phyloP scores from a whole-genome alignment of 2,888 invertebrate species.

The Charanyca ferruginea region DNA sequence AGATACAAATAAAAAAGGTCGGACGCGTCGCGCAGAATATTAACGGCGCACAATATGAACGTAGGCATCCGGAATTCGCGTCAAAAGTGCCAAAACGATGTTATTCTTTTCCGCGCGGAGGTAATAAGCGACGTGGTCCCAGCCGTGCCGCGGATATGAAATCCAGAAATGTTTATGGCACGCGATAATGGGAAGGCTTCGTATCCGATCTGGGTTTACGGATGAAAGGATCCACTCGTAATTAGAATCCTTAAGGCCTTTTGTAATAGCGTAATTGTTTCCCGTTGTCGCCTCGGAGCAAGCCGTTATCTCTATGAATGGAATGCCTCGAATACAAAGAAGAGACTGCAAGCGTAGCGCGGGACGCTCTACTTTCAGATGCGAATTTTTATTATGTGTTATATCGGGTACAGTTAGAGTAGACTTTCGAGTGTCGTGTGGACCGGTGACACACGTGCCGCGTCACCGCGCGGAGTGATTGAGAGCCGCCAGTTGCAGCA shows the following conservation, averaged over 20 bases:
- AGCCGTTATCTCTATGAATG: slow-evolving; percentile 85
- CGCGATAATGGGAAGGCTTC: slow-evolving; percentile 85
- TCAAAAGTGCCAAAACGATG: slow-evolving; percentile 90
- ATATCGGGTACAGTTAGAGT: slow-evolving; percentile 72
- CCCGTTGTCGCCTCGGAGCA: slow-evolving; percentile 84
- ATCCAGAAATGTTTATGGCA: slow-evolving; percentile 89
- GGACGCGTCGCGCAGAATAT: slow-evolving; percentile 89
- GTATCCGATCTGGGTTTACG: slow-evolving; percentile 86
- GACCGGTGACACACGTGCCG: slow-evolving; percentile 67
- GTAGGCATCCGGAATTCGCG: slow-evolving; percentile 89
- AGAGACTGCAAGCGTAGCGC: slow-evolving; percentile 76
- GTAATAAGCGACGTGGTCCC: slow-evolving; percentile 87
- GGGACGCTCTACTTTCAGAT: slow-evolving; percentile 71
- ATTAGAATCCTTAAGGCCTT: slow-evolving; percentile 88
- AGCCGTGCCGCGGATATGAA: slow-evolving; percentile 89
- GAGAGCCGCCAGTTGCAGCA: slow-evolving; percentile 83
- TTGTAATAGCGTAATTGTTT: slow-evolving; percentile 87
- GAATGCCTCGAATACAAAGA: slow-evolving; percentile 83
- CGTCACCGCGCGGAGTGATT: slow-evolving; percentile 77
- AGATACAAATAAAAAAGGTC: slow-evolving; percentile 91
- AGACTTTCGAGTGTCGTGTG: slow-evolving; percentile 63
- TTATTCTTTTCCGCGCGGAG: slow-evolving; percentile 90
- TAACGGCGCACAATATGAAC: slow-evolving; percentile 91
- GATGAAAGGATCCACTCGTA: slow-evolving; percentile 84
- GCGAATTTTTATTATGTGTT: slow-evolving; percentile 71